phyloP scores from a whole-genome alignment of 2,113 vertebrate species.

The Vulpes ferrilata region DNA sequence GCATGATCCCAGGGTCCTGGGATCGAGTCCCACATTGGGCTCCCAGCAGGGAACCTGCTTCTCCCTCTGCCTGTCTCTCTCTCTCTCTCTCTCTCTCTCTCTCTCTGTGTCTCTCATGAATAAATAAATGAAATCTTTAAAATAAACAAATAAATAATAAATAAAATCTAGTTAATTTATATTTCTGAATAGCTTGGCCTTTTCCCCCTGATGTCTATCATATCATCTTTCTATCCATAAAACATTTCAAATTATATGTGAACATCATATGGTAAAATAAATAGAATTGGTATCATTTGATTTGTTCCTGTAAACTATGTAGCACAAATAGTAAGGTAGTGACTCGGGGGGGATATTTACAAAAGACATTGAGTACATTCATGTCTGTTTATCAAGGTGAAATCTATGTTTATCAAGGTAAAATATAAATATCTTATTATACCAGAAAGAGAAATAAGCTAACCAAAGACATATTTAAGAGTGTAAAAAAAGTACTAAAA shows the following conservation, averaged over 20 bases:
- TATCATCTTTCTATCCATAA: neutral
- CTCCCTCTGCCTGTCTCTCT: no score
- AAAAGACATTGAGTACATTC: neutral
- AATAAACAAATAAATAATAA: no score
- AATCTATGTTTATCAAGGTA: neutral
- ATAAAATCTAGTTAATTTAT: neutral
- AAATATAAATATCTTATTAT: neutral
- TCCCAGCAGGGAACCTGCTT: no score
- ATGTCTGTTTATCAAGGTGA: neutral
- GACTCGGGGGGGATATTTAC: neutral
- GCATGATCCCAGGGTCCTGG: no score
- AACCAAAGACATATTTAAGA: neutral
- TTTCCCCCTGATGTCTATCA: neutral
- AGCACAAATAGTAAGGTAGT: neutral
- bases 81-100: no score
- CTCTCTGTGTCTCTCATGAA: no score
- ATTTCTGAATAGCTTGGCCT: neutral
- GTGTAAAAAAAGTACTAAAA: neutral
- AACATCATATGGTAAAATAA: neutral
- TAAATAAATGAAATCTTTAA: no score
- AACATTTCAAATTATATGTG: neutral
- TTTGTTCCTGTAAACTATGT: fast-evolving
- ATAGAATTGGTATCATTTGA: neutral
- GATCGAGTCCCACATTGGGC: no score
- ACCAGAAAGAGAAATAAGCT: neutral